A percentile compares a stretch with the other conserved stretches of the same genome.
Evolutionary conservation across 2,113 vertebrate genomes (phyloP).

Genomic region (Marmota flaviventris): DNA sequence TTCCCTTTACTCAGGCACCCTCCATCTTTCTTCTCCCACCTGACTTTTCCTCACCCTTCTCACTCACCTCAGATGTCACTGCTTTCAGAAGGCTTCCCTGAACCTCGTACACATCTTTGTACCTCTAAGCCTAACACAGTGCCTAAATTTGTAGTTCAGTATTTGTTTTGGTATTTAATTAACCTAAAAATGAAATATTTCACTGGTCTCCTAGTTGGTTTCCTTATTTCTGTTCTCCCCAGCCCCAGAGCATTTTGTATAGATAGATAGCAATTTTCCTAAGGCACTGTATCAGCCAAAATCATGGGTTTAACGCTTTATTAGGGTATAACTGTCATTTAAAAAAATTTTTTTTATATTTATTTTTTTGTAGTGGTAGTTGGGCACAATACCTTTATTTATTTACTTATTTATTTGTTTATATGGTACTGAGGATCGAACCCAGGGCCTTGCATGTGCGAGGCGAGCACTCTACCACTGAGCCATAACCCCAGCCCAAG

Average conservation of each 20-base stretch:
- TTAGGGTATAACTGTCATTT: neutral
- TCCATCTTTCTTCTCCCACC: neutral
- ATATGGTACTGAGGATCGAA: no score
- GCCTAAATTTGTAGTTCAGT: neutral
- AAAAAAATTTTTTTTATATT: no score
- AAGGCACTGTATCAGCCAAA: neutral
- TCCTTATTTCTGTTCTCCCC: neutral
- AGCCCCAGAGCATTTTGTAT: neutral
- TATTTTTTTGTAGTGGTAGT: no score
- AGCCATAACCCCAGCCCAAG: no score
- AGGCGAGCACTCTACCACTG: no score
- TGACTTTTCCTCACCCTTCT: neutral
- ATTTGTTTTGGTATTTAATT: neutral
- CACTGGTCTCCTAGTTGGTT: neutral
- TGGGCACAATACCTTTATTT: no score
- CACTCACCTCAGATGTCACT: neutral
- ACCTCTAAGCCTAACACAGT: neutral
- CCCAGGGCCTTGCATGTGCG: no score
- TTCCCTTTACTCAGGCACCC: neutral
- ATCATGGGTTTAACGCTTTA: neutral
- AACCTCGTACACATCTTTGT: neutral
- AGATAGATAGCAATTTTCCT: conserved; percentile 1
- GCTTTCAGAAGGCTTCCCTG: neutral
- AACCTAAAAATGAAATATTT: neutral
- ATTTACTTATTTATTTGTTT: no score